These are phyloP conservation scores for Elmis aenea DNA, from an alignment of 2,888 invertebrate genomes.

Conservation along the genomic window DNA sequence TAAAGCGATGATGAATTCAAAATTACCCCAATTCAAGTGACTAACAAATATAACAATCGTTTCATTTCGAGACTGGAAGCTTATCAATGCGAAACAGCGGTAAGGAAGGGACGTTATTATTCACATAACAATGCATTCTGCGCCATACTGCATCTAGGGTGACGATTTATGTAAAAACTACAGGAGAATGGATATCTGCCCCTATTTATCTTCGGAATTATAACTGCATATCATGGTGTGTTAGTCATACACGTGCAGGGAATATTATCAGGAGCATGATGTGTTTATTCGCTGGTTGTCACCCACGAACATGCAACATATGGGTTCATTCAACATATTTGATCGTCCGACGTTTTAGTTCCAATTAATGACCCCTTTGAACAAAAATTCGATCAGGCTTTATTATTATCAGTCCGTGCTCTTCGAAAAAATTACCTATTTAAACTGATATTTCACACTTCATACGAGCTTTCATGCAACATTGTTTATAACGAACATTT, in stretches of 20 bases:
- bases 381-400: too few relatives aligned
- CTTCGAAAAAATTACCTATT: too few relatives aligned
- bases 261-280: constrained; percentile 34
- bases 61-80: constrained; percentile 18
- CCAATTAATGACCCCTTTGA: constrained; percentile 6
- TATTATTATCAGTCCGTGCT: too few relatives aligned
- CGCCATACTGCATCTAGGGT: constrained; percentile 19
- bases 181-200: constrained; percentile 40
- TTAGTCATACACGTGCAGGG: constrained; percentile 43
- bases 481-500: too few relatives aligned
- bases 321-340: constrained; percentile 21
- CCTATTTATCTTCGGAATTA: constrained; percentile 43
- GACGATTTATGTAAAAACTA: constrained; percentile 23
- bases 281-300: constrained; percentile 36
- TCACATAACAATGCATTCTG: constrained; percentile 23
- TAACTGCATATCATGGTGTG: constrained; percentile 41
- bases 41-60: constrained; percentile 20
- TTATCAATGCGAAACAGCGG: constrained; percentile 26
- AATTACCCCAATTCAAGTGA: constrained; percentile 19
- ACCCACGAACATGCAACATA: constrained; percentile 31
- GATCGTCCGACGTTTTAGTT: constrained; percentile 10
- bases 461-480: too few relatives aligned
- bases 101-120: constrained; percentile 22
- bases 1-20: constrained; percentile 15
- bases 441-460: too few relatives aligned